Evolutionary conservation across 2,888 invertebrate genomes (phyloP).

Genomic region (Chesias legatella): DNA sequence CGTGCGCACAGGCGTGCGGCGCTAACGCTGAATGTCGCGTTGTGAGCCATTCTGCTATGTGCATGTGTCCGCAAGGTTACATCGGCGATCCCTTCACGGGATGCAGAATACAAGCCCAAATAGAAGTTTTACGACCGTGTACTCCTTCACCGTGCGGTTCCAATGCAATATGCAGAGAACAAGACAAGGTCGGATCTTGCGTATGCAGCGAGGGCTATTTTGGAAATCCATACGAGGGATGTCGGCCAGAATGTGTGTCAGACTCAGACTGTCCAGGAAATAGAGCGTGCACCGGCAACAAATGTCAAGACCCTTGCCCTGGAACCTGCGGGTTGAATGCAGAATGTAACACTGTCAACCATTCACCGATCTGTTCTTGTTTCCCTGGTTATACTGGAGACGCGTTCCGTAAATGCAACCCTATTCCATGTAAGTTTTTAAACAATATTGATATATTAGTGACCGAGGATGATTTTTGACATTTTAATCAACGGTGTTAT

Average conservation of each 20-base stretch:
- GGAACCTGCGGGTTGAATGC: constrained; percentile 88
- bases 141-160: constrained; percentile 86
- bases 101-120: constrained; percentile 69
- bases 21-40: constrained; percentile 86
- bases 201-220: constrained; percentile 84
- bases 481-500: background rate
- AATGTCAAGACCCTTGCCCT: constrained; percentile 88
- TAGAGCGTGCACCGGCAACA: constrained; percentile 85
- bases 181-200: constrained; percentile 85
- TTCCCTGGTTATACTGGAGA: constrained; percentile 83
- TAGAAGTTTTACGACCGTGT: constrained; percentile 82
- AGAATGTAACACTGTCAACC: constrained; percentile 85
- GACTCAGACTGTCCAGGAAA: constrained; percentile 87
- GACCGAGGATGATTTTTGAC: constrained; percentile 3
- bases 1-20: constrained; percentile 87
- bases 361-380: constrained; percentile 85
- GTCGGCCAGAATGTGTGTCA: constrained; percentile 86
- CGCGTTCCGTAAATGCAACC: constrained; percentile 76
- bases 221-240: constrained; percentile 89
- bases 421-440: constrained; percentile 52
- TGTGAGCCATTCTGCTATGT: constrained; percentile 89
- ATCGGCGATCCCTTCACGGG: constrained; percentile 83
- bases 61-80: constrained; percentile 84
- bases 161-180: constrained; percentile 85
- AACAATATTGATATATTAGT: background rate